A percentile compares a stretch with the other conserved stretches of the same genome.
Evolutionary conservation across 64 coral and sea anemone genomes (phyloP).

Genomic region (Montipora capricornis): DNA sequence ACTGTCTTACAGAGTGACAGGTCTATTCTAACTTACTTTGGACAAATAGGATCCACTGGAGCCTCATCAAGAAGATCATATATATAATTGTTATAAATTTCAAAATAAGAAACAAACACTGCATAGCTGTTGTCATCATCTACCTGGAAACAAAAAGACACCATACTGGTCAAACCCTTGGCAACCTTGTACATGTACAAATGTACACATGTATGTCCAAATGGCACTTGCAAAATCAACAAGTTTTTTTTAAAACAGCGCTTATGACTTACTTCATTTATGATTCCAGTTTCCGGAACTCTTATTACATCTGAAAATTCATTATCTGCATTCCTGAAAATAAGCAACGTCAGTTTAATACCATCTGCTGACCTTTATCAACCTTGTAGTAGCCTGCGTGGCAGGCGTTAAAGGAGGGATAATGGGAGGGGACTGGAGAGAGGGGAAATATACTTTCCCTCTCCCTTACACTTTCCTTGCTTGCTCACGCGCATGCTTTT

Average conservation of each 20-base stretch:
- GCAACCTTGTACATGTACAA: too few relatives aligned
- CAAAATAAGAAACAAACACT: conserved; percentile 97
- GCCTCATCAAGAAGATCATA: conserved; percentile 97
- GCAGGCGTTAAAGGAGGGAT: too few relatives aligned
- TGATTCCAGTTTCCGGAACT: conserved; percentile 78
- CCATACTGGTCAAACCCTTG: background rate
- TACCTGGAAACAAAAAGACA: conserved; percentile 59
- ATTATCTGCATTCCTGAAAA: conserved; percentile 75
- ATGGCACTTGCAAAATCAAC: too few relatives aligned
- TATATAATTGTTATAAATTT: conserved; percentile 98
- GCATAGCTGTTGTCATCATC: conserved; percentile 98
- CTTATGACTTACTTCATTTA: conserved; percentile 77
- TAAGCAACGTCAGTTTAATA: background rate
- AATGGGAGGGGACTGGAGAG: too few relatives aligned
- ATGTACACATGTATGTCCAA: too few relatives aligned
- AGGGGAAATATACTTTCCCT: too few relatives aligned
- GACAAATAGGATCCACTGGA: conserved; percentile 91
- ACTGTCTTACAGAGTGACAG: too few relatives aligned
- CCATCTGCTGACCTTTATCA: background rate
- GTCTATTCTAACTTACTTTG: conserved; percentile 72
- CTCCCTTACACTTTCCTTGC: too few relatives aligned
- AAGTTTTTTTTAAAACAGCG: too few relatives aligned
- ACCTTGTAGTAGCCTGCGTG: too few relatives aligned
- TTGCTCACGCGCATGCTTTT: too few relatives aligned
- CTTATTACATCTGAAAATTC: conserved; percentile 88